These are phyloP conservation scores for Odocoileus virginianus DNA, from an alignment of 2,113 vertebrate genomes.

Conservation along the genomic window DNA sequence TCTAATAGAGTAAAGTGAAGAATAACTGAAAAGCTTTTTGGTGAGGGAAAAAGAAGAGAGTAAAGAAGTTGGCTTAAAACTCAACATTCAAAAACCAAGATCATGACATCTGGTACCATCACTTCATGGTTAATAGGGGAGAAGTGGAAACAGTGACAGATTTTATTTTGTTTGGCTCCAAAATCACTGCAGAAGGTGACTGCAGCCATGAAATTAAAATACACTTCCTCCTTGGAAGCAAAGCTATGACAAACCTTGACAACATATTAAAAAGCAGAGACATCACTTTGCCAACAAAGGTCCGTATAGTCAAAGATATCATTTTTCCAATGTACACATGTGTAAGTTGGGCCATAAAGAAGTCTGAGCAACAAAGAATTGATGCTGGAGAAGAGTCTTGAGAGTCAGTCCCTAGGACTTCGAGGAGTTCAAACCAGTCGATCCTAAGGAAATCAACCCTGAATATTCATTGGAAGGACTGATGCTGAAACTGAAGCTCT, in stretches of 20 bases:
- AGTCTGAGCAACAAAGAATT: not conserved
- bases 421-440: not conserved
- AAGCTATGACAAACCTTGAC: not conserved
- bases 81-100: not conserved
- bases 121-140: not conserved
- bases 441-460: not conserved
- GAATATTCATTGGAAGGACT: not conserved
- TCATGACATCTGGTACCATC: not conserved
- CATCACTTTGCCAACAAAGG: not conserved
- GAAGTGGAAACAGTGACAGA: not conserved
- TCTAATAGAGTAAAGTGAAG: not conserved
- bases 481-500: not conserved
- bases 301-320: not conserved
- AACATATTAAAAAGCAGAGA: not conserved
- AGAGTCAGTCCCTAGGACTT: not conserved
- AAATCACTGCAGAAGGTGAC: not conserved
- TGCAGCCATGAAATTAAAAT: not conserved
- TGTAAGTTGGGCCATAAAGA: not conserved
- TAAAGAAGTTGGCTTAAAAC: not conserved
- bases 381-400: not conserved
- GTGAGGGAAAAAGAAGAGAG: not conserved
- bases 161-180: not conserved
- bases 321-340: not conserved
- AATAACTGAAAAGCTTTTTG: not conserved
- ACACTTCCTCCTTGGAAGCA: not conserved